Percentiles rank a stretch among this genome's conserved stretches.
These are phyloP conservation scores for Pseudolaguvia tuberculata DNA, from an alignment of 2,113 vertebrate genomes.

Conservation along the genomic window DNA sequence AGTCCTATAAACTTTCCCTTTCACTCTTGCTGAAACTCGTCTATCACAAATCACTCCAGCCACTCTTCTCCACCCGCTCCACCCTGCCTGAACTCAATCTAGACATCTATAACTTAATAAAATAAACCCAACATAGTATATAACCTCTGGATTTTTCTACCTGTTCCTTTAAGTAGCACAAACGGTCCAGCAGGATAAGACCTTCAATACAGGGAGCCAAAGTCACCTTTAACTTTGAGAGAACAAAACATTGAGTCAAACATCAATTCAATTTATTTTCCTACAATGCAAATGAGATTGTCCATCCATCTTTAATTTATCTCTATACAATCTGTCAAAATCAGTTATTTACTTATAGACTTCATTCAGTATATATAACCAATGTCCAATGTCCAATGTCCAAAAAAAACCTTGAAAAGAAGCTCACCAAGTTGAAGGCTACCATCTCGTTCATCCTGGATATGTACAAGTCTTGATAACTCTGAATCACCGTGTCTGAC, in stretches of 20 bases:
- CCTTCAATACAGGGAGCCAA: slow-evolving; percentile 92
- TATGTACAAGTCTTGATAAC: slow-evolving; percentile 77
- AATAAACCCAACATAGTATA: background rate
- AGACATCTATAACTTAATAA: background rate
- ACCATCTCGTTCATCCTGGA: slow-evolving; percentile 81
- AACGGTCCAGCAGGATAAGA: slow-evolving; percentile 91
- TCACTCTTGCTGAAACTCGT: no score
- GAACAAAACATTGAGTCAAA: slow-evolving; percentile 17
- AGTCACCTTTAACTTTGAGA: slow-evolving; percentile 84
- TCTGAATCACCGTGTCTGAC: slow-evolving; percentile 75
- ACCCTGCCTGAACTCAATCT: no score
- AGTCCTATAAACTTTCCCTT: no score
- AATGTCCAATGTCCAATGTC: no score
- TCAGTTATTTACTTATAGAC: background rate
- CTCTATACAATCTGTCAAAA: background rate
- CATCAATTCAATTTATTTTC: background rate
- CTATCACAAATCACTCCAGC: no score
- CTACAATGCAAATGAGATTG: no score
- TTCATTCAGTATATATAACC: background rate
- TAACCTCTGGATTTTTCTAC: slow-evolving; percentile 62
- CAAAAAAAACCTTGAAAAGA: background rate
- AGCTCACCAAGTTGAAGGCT: slow-evolving; percentile 90
- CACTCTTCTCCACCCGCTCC: no score
- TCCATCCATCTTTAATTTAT: no score
- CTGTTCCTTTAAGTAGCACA: slow-evolving; percentile 95